Evolutionary conservation across 2,113 vertebrate genomes (phyloP).

Genomic region (Symphodus melops): DNA sequence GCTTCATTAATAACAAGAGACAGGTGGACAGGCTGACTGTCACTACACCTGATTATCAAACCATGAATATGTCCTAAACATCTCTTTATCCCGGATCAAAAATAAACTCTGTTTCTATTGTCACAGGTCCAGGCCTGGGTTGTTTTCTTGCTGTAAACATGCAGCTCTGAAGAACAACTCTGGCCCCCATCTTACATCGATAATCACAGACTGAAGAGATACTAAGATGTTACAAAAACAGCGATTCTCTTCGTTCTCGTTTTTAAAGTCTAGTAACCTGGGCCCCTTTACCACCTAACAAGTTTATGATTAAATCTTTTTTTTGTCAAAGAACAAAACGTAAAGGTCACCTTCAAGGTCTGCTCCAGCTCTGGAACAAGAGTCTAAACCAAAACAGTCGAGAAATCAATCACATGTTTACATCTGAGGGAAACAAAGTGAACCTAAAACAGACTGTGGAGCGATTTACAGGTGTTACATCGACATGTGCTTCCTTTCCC

Average conservation of each 20-base stretch:
- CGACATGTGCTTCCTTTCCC: too few relatives aligned
- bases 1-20: not conserved
- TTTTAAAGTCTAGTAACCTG: too few relatives aligned
- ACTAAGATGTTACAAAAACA: too few relatives aligned
- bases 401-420: constrained; percentile 57
- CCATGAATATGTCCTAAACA: not conserved
- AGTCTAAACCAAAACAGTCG: constrained; percentile 18
- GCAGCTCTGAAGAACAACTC: not conserved
- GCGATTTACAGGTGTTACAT: not conserved
- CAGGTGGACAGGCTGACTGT: not conserved
- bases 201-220: too few relatives aligned
- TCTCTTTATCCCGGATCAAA: not conserved
- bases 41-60: not conserved
- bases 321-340: not conserved
- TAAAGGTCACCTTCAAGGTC: not conserved
- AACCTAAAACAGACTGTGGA: constrained; percentile 30
- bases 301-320: too few relatives aligned
- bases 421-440: constrained; percentile 22
- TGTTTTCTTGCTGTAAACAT: not conserved
- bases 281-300: too few relatives aligned
- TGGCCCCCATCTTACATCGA: constrained; percentile 11
- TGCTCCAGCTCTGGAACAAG: not conserved
- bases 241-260: too few relatives aligned
- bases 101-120: accelerated
- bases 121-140: not conserved